Evolutionary conservation across 2,113 vertebrate species (phyloP), one percentile per base, ranked within the genome.

Genomic region (Eudyptes chrysolophus): DNA sequence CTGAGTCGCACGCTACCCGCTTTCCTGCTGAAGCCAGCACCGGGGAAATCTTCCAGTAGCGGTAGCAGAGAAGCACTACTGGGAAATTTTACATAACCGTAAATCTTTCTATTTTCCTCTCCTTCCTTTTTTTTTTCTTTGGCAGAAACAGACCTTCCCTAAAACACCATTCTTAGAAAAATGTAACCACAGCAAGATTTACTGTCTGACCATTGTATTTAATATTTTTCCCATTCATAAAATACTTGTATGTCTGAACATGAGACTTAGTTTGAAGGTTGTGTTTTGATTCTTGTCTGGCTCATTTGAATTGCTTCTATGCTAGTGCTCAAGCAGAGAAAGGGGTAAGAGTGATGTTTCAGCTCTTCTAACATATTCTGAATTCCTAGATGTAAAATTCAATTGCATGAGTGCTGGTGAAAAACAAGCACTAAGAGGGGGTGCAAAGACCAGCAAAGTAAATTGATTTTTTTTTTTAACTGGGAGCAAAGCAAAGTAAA

Each of bases 151-250:
- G 58, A 44, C 34, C 21, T 82, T 92, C 65, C 44, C 52, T 72
- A 54, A 75, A 94, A 85, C 44, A 70, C 26, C 16, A 54, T 92
- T 96, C 91, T 85, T 76, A 46, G 90, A 93, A 96, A 89, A 95
- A 79, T 80, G 58, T 77, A 95, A 93, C 87, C 91, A 87, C 81
- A 83, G 87, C 11, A 83, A 92, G 58, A 96, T 95, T 92, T 87
- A 94, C 62, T 20, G 5, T 64, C 77, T 89, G 65, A 83, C 57
- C 87, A 85, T 85, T 87, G 32, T 82, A 49, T 83, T 96, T 91
- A 83, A 85, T 95, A 90, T 77, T 96, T 91, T 93, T 65, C 40
- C 84, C 78, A 91, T 94, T 95, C 95, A 94, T 77, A 90, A 77
- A 93, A 93, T 92, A 85, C 29, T 96, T 95, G 21, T 40, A 13